A percentile compares a stretch with the other conserved stretches of the same genome.
Conservation (phyloP, 1,140 invertebrate species). For the Pseudomyrmex dendroicus region DNA sequence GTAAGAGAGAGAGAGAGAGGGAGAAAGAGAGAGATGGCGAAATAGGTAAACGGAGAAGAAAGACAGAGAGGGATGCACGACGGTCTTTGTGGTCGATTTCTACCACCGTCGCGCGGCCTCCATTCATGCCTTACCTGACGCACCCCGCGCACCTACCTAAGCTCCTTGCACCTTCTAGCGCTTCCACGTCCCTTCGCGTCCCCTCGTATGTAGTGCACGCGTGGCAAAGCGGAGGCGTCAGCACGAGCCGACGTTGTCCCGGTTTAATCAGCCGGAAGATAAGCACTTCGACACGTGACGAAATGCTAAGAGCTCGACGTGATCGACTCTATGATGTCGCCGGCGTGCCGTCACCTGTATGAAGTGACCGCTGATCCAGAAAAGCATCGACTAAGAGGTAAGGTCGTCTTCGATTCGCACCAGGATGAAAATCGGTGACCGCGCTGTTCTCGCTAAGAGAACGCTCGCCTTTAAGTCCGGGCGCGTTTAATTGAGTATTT, state of each 20-base stretch:
- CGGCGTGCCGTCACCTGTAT: constrained; percentile 64
- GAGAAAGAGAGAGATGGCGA: background rate
- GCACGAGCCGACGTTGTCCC: constrained; percentile 66
- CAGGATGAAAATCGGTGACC: constrained; percentile 23
- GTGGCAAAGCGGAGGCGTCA: constrained; percentile 75
- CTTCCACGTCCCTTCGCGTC: constrained; percentile 13
- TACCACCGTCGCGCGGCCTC: constrained; percentile 66
- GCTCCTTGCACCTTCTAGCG: constrained; percentile 2
- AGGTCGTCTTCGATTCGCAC: constrained; percentile 69
- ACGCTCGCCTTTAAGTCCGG: background rate
- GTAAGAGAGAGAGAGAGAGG: constrained; percentile 18
- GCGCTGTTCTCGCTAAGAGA: background rate
- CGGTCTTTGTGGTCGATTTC: constrained; percentile 56
- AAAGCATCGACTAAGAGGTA: constrained; percentile 59
- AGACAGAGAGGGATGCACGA: background rate
- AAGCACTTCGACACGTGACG: constrained; percentile 71
- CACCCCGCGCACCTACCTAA: constrained; percentile 46
- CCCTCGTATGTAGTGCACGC: constrained; percentile 63
- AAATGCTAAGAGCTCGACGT: constrained; percentile 52
- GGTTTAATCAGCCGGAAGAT: constrained; percentile 67
- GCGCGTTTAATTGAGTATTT: background rate
- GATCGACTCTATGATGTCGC: constrained; percentile 33
- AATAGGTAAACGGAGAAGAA: background rate
- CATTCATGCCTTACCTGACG: constrained; percentile 72
- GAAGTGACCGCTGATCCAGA: constrained; percentile 68